Conservation (phyloP, 92 coral and sea anemone species). For the Epizoanthus illoricatus region DNA sequence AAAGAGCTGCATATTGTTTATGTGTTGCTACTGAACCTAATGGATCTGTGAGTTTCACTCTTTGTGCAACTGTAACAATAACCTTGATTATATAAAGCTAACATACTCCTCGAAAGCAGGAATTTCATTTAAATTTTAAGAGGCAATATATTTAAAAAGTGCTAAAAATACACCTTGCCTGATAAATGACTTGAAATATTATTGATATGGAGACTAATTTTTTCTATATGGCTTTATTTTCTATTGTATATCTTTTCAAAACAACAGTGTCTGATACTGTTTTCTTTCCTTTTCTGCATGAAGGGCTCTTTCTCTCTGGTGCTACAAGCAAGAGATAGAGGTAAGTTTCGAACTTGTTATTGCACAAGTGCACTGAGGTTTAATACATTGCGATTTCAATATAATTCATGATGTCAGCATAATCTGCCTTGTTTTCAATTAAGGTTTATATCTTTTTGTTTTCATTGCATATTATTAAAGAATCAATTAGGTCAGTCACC, state of each 20-base stretch:
- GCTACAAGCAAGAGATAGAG: conserved; percentile 32
- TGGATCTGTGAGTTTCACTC: too few species aligned
- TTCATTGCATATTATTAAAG: neutral
- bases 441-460: too few species aligned
- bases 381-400: too few species aligned
- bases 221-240: neutral
- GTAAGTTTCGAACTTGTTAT: neutral
- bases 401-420: neutral
- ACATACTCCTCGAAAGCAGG: neutral
- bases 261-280: neutral
- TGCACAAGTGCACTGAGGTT: too few species aligned
- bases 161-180: neutral
- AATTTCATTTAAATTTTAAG: neutral
- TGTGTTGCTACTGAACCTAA: too few species aligned
- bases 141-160: neutral
- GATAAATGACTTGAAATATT: too few species aligned
- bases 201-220: too few species aligned
- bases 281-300: neutral
- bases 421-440: neutral
- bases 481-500: neutral
- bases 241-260: neutral
- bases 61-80: neutral
- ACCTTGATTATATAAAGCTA: too few species aligned
- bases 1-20: too few species aligned
- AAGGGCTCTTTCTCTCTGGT: conserved; percentile 37